phyloP scores from a whole-genome alignment of 2,113 vertebrate genomes.

The Coturnix japonica region DNA sequence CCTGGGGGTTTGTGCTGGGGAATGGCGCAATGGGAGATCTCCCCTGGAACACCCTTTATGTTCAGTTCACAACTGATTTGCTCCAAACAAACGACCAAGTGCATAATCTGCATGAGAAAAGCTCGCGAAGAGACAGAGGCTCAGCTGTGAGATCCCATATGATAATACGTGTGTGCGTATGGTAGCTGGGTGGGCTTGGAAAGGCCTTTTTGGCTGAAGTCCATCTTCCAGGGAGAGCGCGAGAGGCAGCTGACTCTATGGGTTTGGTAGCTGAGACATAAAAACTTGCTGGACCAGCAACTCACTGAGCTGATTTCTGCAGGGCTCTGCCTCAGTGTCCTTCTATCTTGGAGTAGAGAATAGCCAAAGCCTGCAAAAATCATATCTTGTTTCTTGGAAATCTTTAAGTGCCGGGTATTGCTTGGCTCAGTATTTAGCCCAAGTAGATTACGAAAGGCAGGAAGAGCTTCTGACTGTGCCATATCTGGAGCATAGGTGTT shows the following conservation, averaged over 20 bases:
- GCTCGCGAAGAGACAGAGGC: neutral
- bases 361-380: rapidly evolving
- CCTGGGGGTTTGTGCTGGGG: neutral
- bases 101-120: conserved; percentile 39
- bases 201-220: neutral
- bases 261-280: neutral
- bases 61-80: neutral
- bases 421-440: neutral
- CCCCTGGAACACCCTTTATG: neutral
- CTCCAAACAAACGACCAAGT: neutral
- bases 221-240: neutral
- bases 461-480: conserved; percentile 34
- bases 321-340: neutral
- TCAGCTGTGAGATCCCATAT: neutral
- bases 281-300: neutral
- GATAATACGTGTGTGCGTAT: rapidly evolving
- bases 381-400: neutral
- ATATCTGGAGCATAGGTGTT: conserved; percentile 49
- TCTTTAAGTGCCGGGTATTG: neutral
- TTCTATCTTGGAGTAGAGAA: neutral
- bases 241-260: neutral
- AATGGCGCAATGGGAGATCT: neutral
- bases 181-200: neutral
- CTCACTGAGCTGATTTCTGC: neutral
- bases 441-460: conserved; percentile 12